Conservation (phyloP, 1,140 invertebrate genomes). For the Drosophila ficusphila region DNA sequence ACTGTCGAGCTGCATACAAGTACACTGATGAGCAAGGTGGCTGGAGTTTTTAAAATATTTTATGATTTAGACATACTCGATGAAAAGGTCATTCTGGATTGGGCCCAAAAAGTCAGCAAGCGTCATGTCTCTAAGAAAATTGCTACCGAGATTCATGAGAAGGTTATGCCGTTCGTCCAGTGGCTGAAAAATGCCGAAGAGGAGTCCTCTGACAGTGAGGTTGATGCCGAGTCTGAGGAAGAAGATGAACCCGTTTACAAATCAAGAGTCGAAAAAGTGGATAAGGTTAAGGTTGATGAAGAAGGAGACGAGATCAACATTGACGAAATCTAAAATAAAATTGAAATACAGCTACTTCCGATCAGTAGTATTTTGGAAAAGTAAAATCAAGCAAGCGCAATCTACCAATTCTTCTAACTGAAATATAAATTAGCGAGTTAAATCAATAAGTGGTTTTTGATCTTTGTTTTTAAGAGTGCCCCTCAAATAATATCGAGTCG, state of each 20-base stretch:
- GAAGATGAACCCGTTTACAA: slow-evolving; percentile 88
- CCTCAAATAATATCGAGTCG: not conserved
- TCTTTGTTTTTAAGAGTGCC: slow-evolving; percentile 2
- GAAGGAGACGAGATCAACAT: slow-evolving; percentile 94
- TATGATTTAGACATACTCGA: slow-evolving; percentile 98
- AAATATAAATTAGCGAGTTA: not conserved
- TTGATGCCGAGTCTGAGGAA: slow-evolving; percentile 85
- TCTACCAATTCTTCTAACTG: slow-evolving; percentile 2
- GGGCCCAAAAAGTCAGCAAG: slow-evolving; percentile 96
- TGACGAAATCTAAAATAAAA: slow-evolving; percentile 95
- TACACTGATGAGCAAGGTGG: slow-evolving; percentile 93
- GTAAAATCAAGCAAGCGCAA: not conserved
- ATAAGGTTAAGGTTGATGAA: too few species aligned
- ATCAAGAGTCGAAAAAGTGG: slow-evolving; percentile 84
- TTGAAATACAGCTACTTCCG: slow-evolving; percentile 85
- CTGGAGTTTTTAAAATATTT: slow-evolving; percentile 94
- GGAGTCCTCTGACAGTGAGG: slow-evolving; percentile 90
- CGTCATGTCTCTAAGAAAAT: slow-evolving; percentile 97
- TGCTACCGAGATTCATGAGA: slow-evolving; percentile 95
- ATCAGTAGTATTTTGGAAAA: slow-evolving; percentile 4
- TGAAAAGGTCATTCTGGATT: slow-evolving; percentile 96
- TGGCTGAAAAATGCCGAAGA: slow-evolving; percentile 99
- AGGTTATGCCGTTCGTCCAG: slow-evolving; percentile 96
- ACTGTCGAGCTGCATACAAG: slow-evolving; percentile 93
- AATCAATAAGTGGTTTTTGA: not conserved